Conservation (phyloP, 2,888 invertebrate species). For the Stictocephala bisonia region DNA sequence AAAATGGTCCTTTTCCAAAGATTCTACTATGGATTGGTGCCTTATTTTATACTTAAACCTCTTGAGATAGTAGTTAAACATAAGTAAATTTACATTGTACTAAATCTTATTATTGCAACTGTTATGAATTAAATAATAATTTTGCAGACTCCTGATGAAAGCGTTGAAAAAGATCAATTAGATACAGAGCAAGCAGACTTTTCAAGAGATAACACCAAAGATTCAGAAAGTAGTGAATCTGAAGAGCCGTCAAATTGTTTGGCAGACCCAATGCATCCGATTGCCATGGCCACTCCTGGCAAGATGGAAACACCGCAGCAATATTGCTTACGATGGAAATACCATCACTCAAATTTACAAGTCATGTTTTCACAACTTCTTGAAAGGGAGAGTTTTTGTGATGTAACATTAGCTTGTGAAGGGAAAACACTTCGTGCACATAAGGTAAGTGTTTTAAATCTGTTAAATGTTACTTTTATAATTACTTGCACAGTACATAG, state of each 20-base stretch:
- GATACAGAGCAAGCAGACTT: constrained; percentile 5
- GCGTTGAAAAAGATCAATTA: constrained; percentile 6
- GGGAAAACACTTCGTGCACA: constrained; percentile 82
- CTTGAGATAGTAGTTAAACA: too few relatives aligned
- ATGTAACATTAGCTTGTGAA: constrained; percentile 90
- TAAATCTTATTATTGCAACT: too few relatives aligned
- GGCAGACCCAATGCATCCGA: constrained; percentile 41
- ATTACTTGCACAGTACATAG: too few relatives aligned
- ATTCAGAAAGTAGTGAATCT: constrained; percentile 24
- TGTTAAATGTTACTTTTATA: too few relatives aligned
- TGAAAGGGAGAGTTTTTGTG: constrained; percentile 89
- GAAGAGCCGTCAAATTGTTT: constrained; percentile 1
- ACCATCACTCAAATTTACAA: constrained; percentile 91
- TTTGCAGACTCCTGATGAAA: constrained; percentile 21
- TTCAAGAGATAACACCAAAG: neutral
- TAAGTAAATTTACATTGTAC: too few relatives aligned
- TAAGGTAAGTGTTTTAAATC: constrained; percentile 66
- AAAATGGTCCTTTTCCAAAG: too few relatives aligned
- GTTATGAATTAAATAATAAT: neutral
- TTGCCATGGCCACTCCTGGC: constrained; percentile 55
- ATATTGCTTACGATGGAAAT: constrained; percentile 93
- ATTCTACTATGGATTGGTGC: too few relatives aligned
- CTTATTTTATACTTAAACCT: too few relatives aligned
- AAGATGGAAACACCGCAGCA: constrained; percentile 78
- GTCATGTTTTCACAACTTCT: constrained; percentile 75